phyloP scores from a whole-genome alignment of 2,888 invertebrate species.

The Clusia tigrina region DNA sequence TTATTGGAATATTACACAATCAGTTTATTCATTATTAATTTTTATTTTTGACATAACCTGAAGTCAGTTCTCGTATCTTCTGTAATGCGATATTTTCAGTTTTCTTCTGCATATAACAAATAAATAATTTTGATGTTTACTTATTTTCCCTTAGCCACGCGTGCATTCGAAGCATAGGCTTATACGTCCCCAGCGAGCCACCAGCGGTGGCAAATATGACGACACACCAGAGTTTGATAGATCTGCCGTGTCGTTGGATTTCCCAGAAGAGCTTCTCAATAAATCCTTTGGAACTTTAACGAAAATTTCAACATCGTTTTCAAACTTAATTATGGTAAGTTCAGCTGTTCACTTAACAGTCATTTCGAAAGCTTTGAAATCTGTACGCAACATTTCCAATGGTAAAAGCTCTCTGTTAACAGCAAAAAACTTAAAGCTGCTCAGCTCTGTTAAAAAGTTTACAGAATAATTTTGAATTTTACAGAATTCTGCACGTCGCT shows the following conservation, averaged over 20 bases:
- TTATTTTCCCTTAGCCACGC: slow-evolving; percentile 1
- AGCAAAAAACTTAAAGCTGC: neutral
- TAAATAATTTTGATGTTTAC: neutral
- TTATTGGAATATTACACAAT: too few relatives aligned
- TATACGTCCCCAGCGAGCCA: too few relatives aligned
- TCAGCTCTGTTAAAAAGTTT: neutral
- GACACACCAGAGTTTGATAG: slow-evolving; percentile 67
- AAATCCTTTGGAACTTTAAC: slow-evolving; percentile 70
- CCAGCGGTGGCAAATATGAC: slow-evolving; percentile 55
- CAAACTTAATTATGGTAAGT: slow-evolving; percentile 69
- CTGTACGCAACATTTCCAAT: neutral
- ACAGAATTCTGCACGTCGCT: slow-evolving; percentile 80
- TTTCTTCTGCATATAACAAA: too few relatives aligned
- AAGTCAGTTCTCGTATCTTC: too few relatives aligned
- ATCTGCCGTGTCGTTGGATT: slow-evolving; percentile 67
- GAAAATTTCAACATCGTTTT: slow-evolving; percentile 68
- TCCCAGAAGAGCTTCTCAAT: slow-evolving; percentile 69
- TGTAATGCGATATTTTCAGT: too few relatives aligned
- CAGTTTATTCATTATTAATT: too few relatives aligned
- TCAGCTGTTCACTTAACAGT: slow-evolving; percentile 3
- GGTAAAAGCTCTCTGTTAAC: neutral
- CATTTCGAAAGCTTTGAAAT: neutral
- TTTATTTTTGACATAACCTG: too few relatives aligned
- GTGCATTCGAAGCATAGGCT: too few relatives aligned
- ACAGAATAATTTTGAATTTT: slow-evolving; percentile 53